Evolutionary conservation across 2,888 invertebrate species (phyloP).

Genomic region (Slavum lentiscoides): DNA sequence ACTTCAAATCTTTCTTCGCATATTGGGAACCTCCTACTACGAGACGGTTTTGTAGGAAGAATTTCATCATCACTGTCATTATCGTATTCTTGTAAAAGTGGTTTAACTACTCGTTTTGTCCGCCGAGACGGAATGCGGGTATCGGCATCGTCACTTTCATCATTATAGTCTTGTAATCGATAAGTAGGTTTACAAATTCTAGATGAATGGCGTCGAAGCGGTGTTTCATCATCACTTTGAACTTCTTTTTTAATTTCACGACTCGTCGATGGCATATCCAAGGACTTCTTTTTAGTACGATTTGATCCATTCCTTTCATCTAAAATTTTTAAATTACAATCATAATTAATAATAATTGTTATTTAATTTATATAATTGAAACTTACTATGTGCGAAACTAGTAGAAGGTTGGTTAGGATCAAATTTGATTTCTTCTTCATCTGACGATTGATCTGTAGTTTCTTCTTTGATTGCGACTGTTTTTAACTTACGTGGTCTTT

Average conservation of each 20-base stretch:
- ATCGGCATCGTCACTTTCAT: constrained; percentile 55
- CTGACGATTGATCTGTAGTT: constrained; percentile 34
- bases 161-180: constrained; percentile 56
- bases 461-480: constrained; percentile 28
- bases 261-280: constrained; percentile 36
- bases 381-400: constrained; percentile 51
- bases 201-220: constrained; percentile 42
- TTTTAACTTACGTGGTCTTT: constrained; percentile 18
- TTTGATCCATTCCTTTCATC: constrained; percentile 41
- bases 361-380: constrained; percentile 5
- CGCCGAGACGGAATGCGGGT: neutral
- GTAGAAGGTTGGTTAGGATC: constrained; percentile 48
- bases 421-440: constrained; percentile 44
- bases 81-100: constrained; percentile 22
- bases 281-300: constrained; percentile 18
- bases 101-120: constrained; percentile 23
- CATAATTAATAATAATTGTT: neutral
- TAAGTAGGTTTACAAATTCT: constrained; percentile 50
- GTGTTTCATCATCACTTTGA: constrained; percentile 38
- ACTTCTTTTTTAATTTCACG: constrained; percentile 50
- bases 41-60: constrained; percentile 29
- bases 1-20: constrained; percentile 41
- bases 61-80: constrained; percentile 43
- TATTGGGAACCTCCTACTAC: constrained; percentile 6
- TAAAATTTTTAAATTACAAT: constrained; percentile 28